phyloP scores from a whole-genome alignment of 2,888 invertebrate species.

The Nematopogon swammerdamellus region DNA sequence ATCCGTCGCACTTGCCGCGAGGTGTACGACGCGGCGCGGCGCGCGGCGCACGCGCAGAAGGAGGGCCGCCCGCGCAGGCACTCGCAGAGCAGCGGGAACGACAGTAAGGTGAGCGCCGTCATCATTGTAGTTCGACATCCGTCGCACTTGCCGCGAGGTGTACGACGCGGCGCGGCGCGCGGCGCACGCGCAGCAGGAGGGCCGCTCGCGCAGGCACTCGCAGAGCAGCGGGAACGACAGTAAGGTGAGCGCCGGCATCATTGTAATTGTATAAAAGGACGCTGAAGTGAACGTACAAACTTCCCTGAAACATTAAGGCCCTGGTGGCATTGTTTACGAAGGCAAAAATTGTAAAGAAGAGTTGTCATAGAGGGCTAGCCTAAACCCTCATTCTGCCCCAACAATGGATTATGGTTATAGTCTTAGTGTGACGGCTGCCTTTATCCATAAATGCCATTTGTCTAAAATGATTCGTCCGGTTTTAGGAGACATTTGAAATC shows the following conservation, averaged over 20 bases:
- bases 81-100: constrained; percentile 15
- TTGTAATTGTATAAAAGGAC: too few relatives aligned
- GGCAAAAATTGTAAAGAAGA: too few relatives aligned
- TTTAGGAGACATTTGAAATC: too few relatives aligned
- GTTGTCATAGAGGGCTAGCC: too few relatives aligned
- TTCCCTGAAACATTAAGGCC: too few relatives aligned
- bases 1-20: constrained; percentile 85
- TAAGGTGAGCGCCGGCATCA: constrained; percentile 26
- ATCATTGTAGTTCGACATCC: constrained; percentile 77
- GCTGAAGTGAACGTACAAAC: too few relatives aligned
- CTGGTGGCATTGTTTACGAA: too few relatives aligned
- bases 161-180: constrained; percentile 76
- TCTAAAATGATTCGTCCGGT: too few relatives aligned
- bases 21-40: constrained; percentile 76
- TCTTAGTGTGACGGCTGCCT: too few relatives aligned
- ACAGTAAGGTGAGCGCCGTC: constrained; percentile 25
- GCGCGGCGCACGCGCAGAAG: constrained; percentile 48
- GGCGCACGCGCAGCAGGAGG: constrained; percentile 23
- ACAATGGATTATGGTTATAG: too few relatives aligned
- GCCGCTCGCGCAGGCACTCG: constrained; percentile 15
- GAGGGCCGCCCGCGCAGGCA: constrained; percentile 16
- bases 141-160: constrained; percentile 84
- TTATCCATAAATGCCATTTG: too few relatives aligned
- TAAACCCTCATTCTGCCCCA: too few relatives aligned
- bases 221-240: constrained; percentile 17